A percentile compares a stretch with the other conserved stretches of the same genome.
Conservation (phyloP, 2,888 invertebrate genomes). For the Aromia moschata region DNA sequence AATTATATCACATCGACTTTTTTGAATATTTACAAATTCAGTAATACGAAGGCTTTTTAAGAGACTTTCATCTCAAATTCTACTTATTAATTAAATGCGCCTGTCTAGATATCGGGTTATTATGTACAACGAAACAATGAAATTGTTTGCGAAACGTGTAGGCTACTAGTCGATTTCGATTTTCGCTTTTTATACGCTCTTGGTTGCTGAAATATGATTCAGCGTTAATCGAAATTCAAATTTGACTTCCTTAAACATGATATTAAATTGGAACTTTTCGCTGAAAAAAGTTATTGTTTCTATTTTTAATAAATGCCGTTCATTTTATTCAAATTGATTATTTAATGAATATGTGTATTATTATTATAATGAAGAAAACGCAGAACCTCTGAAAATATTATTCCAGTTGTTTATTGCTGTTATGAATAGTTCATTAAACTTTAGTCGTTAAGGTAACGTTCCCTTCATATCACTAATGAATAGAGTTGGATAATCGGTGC, state of each 20-base stretch:
- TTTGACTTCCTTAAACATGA: conserved; percentile 7
- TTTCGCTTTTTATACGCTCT: neutral
- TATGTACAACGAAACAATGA: conserved; percentile 7
- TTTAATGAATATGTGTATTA: too few relatives aligned
- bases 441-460: too few relatives aligned
- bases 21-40: neutral
- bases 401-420: too few relatives aligned
- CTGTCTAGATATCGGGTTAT: neutral
- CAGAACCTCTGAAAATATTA: too few relatives aligned
- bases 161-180: conserved; percentile 4
- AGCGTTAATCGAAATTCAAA: conserved; percentile 6
- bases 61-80: neutral
- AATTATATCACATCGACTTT: neutral
- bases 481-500: too few relatives aligned
- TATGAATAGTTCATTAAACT: too few relatives aligned
- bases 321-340: too few relatives aligned
- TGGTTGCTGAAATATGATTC: conserved; percentile 6
- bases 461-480: too few relatives aligned
- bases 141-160: conserved; percentile 6
- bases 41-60: neutral
- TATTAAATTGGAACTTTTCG: too few relatives aligned
- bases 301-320: too few relatives aligned
- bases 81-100: neutral
- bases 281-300: too few relatives aligned
- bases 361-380: too few relatives aligned